Evolutionary conservation across 2,113 vertebrate genomes (phyloP).

Genomic region (Prinia subflava): DNA sequence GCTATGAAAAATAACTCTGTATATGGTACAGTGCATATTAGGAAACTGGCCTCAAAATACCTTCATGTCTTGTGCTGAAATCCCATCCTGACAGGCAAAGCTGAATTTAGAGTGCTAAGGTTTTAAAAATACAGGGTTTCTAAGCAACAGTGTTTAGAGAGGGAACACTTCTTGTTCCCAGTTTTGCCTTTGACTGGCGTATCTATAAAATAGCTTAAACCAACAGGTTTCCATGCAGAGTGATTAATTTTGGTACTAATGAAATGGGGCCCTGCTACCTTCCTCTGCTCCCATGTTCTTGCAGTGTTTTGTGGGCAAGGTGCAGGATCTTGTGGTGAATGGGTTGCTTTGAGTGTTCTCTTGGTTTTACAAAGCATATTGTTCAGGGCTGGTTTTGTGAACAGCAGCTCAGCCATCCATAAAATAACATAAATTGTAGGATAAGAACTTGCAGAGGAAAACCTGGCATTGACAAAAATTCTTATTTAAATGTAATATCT

Average conservation of each 20-base stretch:
- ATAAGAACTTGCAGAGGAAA: background rate
- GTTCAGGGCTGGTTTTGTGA: background rate
- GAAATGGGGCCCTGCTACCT: background rate
- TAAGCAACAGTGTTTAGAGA: conserved; percentile 60
- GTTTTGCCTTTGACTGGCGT: conserved; percentile 26
- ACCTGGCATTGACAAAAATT: background rate
- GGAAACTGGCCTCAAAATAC: conserved; percentile 5
- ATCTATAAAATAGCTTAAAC: conserved; percentile 39
- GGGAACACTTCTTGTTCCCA: conserved; percentile 17
- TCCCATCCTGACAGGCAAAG: conserved; percentile 37
- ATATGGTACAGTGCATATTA: background rate
- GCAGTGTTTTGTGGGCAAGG: background rate
- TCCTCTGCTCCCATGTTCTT: background rate
- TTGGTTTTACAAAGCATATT: background rate
- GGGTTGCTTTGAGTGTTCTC: background rate
- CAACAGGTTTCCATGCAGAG: background rate
- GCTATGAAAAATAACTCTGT: background rate
- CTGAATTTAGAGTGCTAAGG: conserved; percentile 34
- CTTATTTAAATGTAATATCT: background rate
- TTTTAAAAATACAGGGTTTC: conserved; percentile 65
- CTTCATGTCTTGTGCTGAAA: background rate
- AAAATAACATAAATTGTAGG: background rate
- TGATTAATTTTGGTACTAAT: conserved; percentile 1
- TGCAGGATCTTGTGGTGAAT: background rate
- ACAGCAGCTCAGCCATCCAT: background rate